Evolutionary conservation across 2,888 invertebrate species (phyloP).

Genomic region (Oligia latruncula): DNA sequence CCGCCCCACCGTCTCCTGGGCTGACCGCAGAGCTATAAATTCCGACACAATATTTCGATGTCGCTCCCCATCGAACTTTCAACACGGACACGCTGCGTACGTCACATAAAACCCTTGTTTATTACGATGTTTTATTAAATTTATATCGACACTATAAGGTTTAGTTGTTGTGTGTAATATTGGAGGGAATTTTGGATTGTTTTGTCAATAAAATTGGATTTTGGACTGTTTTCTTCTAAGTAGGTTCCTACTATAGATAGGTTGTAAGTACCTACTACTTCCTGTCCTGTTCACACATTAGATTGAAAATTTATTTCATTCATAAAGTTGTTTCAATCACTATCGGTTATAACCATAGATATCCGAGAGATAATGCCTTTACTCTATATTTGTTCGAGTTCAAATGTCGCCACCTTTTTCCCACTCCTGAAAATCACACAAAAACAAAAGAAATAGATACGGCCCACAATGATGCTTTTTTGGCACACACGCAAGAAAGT

Average conservation of each 20-base stretch:
- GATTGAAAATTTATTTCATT: not conserved
- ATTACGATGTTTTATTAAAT: constrained; percentile 60
- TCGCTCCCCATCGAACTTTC: constrained; percentile 66
- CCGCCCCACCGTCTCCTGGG: constrained; percentile 68
- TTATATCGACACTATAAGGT: constrained; percentile 51
- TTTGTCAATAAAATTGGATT: not conserved
- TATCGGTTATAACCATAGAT: not conserved
- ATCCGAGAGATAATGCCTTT: too few relatives aligned
- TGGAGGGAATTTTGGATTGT: constrained; percentile 14
- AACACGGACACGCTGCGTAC: constrained; percentile 57
- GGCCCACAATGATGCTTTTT: too few relatives aligned
- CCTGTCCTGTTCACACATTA: not conserved
- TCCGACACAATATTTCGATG: constrained; percentile 83
- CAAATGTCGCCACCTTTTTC: too few relatives aligned
- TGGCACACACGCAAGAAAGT: too few relatives aligned
- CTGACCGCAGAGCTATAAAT: constrained; percentile 83
- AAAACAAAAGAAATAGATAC: too few relatives aligned
- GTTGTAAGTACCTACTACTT: not conserved
- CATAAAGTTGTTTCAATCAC: not conserved
- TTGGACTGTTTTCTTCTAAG: constrained; percentile 7
- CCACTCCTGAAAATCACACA: too few relatives aligned
- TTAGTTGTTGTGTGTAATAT: constrained; percentile 41
- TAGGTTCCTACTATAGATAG: not conserved
- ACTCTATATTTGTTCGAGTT: too few relatives aligned
- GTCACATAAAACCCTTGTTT: constrained; percentile 64